Evolutionary conservation across 2,113 vertebrate genomes (phyloP), one percentile per base, ranked within the genome.

Genomic region (Labeo rohita): DNA sequence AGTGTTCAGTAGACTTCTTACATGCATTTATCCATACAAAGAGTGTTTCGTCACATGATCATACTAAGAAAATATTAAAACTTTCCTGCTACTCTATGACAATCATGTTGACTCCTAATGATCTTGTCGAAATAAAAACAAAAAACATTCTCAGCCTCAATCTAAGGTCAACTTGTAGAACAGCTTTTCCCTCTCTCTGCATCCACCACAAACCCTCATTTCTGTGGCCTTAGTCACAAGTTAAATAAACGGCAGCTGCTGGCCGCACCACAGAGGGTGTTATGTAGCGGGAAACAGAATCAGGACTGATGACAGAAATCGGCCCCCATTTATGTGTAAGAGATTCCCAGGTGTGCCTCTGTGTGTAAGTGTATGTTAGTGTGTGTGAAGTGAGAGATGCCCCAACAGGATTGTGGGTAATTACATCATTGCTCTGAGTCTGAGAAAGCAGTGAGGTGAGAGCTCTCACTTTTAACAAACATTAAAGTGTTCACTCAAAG

Each of bases 371-470:
- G 66, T 80, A 73, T 83, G 73, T 50, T 87, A 68, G 76, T 81
- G 88, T 90, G 88, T 92, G 91, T 90, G 89, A 91, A 92, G 90
- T 89, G 92, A 79, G 93, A 93, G 90, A 93, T 89, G 93, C 94
- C 93, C 92, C 92, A 93, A 80, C 36, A 73, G 68, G 68, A 84
- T 84, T 73, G 23, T 73, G 12, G 49, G 65, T 45, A 73, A 84
- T 84, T 84, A 73, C 66, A 59, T 93, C 92, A 74, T 85, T 94
- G 94, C 93, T 76, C 75, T 23, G 34, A 39, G 34, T 68, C 59
- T 80, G 47, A 75, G 54, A 63, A 36, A 54, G 76, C 16, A 78
- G 50, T 36, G 21, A 88, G 36, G 43, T 82, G 68, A 85, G 76
- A 85, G 72, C 45, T 28, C n/a, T 56, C 11, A 59, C 28, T 78